Evolutionary conservation across 2,113 vertebrate species (phyloP), one percentile per base, ranked within the genome.

Genomic region (Trinectes maculatus): DNA sequence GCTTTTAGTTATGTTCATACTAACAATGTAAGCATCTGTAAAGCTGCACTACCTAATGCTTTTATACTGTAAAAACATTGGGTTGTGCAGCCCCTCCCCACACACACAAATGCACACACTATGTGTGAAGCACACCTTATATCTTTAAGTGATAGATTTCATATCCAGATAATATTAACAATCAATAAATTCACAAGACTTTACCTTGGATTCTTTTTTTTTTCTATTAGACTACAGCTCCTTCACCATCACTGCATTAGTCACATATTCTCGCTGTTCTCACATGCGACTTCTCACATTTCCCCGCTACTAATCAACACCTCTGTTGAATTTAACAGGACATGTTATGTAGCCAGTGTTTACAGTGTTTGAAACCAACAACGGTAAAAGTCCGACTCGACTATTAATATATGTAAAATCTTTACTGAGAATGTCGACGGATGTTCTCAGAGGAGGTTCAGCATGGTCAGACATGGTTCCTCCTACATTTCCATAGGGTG

Each of bases 291-390:
- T 25, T 33, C 59, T 44, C 28, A 53, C 47, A 40, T 64, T 40
- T 68, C 48, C n/a, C 15, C 51, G 11, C 39, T 33, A 79, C 49
- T 28, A 59, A 71, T 71, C 52, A 69, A 72, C 65, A 72, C 56
- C 13, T 26, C 33, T 51, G 24, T 28, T 31, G 34, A 37, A 2
- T 22, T 42, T 43, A 18, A 34, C 25, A 3, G 31, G 39, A 46
- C 25, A 19, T 22, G 34, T 53, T 19, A 24, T 39, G 24, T 3
- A 10, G 18, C 28, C 18, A 7, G 28, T 37, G 22, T 58, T 61
- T 29, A 53, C 25, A 58, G 0, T 13, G 8, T 25, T 52, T 37
- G 12, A 7, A 71, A 56, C 51, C 10, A 49, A 43, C 37, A 29
- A 19, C 10, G 49, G 11, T 1, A 15, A 47, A 54, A 3, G 2